Evolutionary conservation across 1,140 invertebrate species (phyloP), one percentile per base, ranked within the genome.

Genomic region (Acyrthosiphon pisum): DNA sequence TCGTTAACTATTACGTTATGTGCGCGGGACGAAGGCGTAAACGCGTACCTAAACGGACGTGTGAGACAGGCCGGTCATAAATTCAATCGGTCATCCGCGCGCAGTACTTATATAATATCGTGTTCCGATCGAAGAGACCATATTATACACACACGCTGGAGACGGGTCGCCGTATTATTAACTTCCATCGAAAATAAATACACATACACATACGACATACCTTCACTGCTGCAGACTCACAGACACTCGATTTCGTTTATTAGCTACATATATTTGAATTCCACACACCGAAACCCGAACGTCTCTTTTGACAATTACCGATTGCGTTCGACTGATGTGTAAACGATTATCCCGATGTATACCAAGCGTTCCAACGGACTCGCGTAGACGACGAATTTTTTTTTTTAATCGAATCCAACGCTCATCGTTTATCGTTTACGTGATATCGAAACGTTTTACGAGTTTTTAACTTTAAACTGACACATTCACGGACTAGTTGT

Each of bases 11-110:
- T 92, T 93, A 93, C 81, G 23, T 93, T 86, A 53, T 53, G 60
- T n/a, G 60, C 90, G 60, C 14, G 91, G 7, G 46, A 86, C 91
- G 50, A 50, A 93, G 91, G 91, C 81, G 91, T 93, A 93, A 93
- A 86, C 91, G 91, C 91, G 91, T 84, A 93, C 81, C 48, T 86
- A 93, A 93, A 93, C 91, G 91, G 91, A 93, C 91, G 91, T 93
- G 91, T 93, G 91, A 93, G 91, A 93, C 37, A 20, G 81, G 81
- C 91, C 91, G 76, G 81, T 84, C 50, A 93, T 93, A 93, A 93
- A 93, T 93, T 93, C 48, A 86, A 86, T 93, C 91, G 91, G 91
- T 93, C 91, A 84, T 93, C 81, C 37, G 90, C 68, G 35, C 56
- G 89, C 53, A 22, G 50, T 44, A n/a, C 14, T 7, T 41, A 86